Conservation (phyloP, 2,113 vertebrate species). For the Orycteropus afer region DNA sequence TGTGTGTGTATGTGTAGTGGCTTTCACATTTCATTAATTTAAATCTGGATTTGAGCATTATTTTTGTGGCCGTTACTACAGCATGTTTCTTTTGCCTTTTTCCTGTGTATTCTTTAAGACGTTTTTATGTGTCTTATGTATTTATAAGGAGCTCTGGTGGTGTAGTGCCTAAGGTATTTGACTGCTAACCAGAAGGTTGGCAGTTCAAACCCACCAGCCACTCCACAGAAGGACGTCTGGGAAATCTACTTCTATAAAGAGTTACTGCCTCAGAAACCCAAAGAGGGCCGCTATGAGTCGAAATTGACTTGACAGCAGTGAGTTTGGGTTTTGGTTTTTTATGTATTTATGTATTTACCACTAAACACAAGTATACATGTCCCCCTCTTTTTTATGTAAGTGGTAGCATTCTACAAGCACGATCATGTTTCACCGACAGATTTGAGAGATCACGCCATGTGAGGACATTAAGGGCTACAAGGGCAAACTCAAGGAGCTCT, state of each 20-base stretch:
- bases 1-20: neutral
- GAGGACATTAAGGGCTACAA: conserved; percentile 18
- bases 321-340: no score
- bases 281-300: no score
- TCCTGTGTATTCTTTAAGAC: conserved; percentile 4
- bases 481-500: no score
- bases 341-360: neutral
- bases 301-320: no score
- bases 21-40: conserved; percentile 60
- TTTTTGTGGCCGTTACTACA: conserved; percentile 4
- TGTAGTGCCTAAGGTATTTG: no score
- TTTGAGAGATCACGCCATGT: conserved; percentile 23
- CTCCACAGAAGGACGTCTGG: no score
- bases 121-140: neutral
- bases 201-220: no score
- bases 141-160: no score
- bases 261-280: no score
- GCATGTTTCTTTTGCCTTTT: conserved; percentile 47
- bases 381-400: conserved; percentile 25
- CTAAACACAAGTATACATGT: neutral
- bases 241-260: no score
- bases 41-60: conserved; percentile 55
- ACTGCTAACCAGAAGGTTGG: no score
- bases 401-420: neutral
- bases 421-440: neutral